A percentile compares a stretch with the other conserved stretches of the same genome.
Evolutionary conservation across 2,888 invertebrate genomes (phyloP).

Genomic region (Cephus rjabovi): DNA sequence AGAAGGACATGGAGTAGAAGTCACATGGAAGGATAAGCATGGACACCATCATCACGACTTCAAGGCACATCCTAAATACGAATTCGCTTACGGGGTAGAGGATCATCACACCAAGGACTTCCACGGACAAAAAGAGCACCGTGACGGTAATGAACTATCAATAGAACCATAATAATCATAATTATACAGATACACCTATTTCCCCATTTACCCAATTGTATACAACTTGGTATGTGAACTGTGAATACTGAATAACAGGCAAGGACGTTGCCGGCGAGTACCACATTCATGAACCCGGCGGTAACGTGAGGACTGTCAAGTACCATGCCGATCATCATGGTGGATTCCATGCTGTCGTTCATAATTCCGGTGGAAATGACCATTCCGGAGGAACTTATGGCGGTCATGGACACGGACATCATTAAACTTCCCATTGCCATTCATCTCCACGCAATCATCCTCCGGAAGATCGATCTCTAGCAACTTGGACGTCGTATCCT

Average conservation of each 20-base stretch:
- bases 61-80: slow-evolving; percentile 47
- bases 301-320: slow-evolving; percentile 53
- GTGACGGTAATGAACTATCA: slow-evolving; percentile 37
- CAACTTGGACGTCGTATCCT: background rate
- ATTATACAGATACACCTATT: background rate
- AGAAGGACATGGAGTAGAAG: slow-evolving; percentile 38
- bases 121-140: slow-evolving; percentile 49
- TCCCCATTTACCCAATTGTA: background rate
- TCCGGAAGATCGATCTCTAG: background rate
- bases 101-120: slow-evolving; percentile 48
- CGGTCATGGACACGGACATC: slow-evolving; percentile 11
- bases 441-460: background rate
- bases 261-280: slow-evolving; percentile 56
- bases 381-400: slow-evolving; percentile 41
- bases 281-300: slow-evolving; percentile 59
- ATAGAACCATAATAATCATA: background rate
- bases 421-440: background rate
- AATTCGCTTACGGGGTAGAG: slow-evolving; percentile 45
- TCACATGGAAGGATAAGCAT: slow-evolving; percentile 48
- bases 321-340: slow-evolving; percentile 58
- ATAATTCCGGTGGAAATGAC: slow-evolving; percentile 51
- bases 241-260: slow-evolving; percentile 25
- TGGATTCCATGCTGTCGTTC: slow-evolving; percentile 60
- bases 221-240: background rate
- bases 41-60: slow-evolving; percentile 47